Percentiles rank a stretch among this genome's conserved stretches.
These are phyloP conservation scores for Zaprionus lachaisei DNA, from an alignment of 1,140 invertebrate species.

Conservation along the genomic window DNA sequence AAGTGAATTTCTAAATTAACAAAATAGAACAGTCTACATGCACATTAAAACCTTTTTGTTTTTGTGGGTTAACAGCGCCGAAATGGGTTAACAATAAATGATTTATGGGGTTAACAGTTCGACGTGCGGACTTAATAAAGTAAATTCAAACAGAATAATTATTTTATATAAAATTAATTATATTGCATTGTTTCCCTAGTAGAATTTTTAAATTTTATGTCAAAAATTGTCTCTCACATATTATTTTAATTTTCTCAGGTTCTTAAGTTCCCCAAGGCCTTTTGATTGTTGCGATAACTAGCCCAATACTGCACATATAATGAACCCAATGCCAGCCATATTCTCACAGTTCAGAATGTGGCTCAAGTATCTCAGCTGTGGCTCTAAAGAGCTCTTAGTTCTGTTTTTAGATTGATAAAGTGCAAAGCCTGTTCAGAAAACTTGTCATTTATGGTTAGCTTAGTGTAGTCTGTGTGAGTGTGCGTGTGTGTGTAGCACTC, in stretches of 20 bases:
- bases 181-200: background rate
- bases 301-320: conserved; percentile 10
- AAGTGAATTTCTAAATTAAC: conserved; percentile 50
- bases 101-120: conserved; percentile 4
- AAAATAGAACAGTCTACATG: conserved; percentile 24
- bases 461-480: background rate
- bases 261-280: conserved; percentile 26
- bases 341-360: conserved; percentile 41
- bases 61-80: conserved; percentile 23
- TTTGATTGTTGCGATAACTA: conserved; percentile 27
- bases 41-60: conserved; percentile 14
- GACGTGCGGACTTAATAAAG: background rate
- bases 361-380: conserved; percentile 33
- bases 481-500: conserved; percentile 15
- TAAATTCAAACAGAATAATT: background rate
- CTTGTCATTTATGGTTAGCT: conserved; percentile 25
- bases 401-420: conserved; percentile 41
- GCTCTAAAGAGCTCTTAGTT: conserved; percentile 32
- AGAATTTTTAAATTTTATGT: background rate
- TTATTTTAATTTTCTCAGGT: conserved; percentile 16
- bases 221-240: background rate
- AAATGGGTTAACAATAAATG: conserved; percentile 18
- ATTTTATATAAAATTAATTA: background rate
- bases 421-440: conserved; percentile 29
- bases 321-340: conserved; percentile 9